A percentile compares a stretch with the other conserved stretches of the same genome.
These are phyloP conservation scores for Arrhopalites spinosus DNA, from an alignment of 2,888 invertebrate species.

Conservation along the genomic window DNA sequence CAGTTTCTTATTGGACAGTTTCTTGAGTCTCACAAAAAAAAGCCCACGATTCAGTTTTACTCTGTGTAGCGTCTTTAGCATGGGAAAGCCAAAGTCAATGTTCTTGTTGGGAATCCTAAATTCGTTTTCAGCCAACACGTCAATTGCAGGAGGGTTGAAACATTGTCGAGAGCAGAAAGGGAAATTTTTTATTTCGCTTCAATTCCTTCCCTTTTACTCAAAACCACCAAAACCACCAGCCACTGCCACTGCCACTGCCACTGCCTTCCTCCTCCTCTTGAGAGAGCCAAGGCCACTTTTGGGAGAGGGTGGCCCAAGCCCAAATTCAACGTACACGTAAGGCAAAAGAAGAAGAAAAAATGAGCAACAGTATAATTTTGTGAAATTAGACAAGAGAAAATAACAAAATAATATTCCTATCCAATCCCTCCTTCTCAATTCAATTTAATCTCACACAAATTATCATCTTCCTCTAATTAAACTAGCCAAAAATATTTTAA, in stretches of 20 bases:
- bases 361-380: neutral
- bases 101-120: constrained; percentile 44
- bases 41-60: neutral
- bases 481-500: too few relatives aligned
- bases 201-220: constrained; percentile 45
- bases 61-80: too few relatives aligned
- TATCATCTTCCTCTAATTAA: too few relatives aligned
- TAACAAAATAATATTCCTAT: neutral
- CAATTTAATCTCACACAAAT: too few relatives aligned
- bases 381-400: neutral
- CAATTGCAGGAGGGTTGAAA: constrained; percentile 53
- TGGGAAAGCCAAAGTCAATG: constrained; percentile 11
- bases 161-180: constrained; percentile 55
- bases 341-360: neutral
- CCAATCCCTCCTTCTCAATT: neutral
- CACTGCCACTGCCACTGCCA: neutral
- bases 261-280: neutral
- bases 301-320: too few relatives aligned
- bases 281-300: too few relatives aligned
- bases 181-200: constrained; percentile 55
- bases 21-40: too few relatives aligned
- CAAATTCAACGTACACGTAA: too few relatives aligned
- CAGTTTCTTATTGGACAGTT: constrained; percentile 22
- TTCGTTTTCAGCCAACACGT: constrained; percentile 53
- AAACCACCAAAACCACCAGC: neutral